Conservation (phyloP, 37 sponge, comb jelly and placozoan species). For the Diacarnus erythraeanus region DNA sequence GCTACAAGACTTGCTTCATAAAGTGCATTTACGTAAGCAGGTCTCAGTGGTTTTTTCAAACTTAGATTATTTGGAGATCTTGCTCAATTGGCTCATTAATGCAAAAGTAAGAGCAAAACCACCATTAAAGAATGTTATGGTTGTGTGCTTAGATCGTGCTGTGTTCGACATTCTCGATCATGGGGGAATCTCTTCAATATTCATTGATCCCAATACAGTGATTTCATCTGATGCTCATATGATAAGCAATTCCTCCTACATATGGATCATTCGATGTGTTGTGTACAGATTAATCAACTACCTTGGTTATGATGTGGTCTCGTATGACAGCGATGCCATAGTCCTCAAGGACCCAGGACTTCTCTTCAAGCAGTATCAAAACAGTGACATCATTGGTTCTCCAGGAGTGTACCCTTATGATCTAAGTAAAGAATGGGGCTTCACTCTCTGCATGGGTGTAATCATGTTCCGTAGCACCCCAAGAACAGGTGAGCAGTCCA, state of each 20-base stretch:
- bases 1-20: not conserved
- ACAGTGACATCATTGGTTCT: constrained; percentile 53
- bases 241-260: not conserved
- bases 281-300: constrained; percentile 35
- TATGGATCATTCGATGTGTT: constrained; percentile 31
- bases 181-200: constrained; percentile 15
- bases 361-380: constrained; percentile 14
- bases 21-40: not conserved
- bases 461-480: constrained; percentile 23
- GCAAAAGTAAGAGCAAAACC: not conserved
- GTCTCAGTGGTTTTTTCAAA: constrained; percentile 12
- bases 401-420: constrained; percentile 35
- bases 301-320: constrained; percentile 47
- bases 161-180: constrained; percentile 5
- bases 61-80: constrained; percentile 5
- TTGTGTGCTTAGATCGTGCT: constrained; percentile 29
- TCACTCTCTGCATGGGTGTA: constrained; percentile 62
- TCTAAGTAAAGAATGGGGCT: constrained; percentile 33
- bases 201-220: constrained; percentile 10
- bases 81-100: constrained; percentile 52
- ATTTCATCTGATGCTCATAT: not conserved
- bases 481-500: constrained; percentile 47
- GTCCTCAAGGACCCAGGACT: constrained; percentile 27
- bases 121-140: constrained; percentile 31
- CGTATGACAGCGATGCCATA: constrained; percentile 56